Conservation (phyloP, 2,888 invertebrate species). For the Portevinia maculata region DNA sequence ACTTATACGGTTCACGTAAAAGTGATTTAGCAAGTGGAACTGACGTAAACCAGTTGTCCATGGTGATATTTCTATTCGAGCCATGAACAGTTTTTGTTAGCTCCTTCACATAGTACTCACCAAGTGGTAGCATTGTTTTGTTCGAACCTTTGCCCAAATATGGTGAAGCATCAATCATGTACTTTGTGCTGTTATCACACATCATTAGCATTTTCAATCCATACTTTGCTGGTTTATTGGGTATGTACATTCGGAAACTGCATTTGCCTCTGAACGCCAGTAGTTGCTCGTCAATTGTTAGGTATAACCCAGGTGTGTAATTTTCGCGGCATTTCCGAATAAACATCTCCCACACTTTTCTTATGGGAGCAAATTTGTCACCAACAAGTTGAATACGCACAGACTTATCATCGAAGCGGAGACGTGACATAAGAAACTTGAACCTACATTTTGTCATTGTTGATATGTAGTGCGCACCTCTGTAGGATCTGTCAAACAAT, state of each 20-base stretch:
- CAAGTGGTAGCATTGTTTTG: slow-evolving; percentile 45
- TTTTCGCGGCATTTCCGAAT: slow-evolving; percentile 37
- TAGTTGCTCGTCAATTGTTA: too few relatives aligned
- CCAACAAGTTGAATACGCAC: slow-evolving; percentile 5
- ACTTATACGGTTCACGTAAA: slow-evolving; percentile 76
- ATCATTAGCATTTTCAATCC: slow-evolving; percentile 58
- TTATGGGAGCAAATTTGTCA: slow-evolving; percentile 23
- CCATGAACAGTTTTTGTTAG: slow-evolving; percentile 61
- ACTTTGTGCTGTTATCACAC: slow-evolving; percentile 54
- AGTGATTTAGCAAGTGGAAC: slow-evolving; percentile 76
- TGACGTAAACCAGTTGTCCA: slow-evolving; percentile 80
- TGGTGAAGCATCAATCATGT: slow-evolving; percentile 58
- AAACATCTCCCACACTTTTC: slow-evolving; percentile 36
- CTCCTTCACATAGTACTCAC: slow-evolving; percentile 58
- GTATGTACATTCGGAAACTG: slow-evolving; percentile 42
- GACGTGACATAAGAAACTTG: too few relatives aligned
- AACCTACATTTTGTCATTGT: too few relatives aligned
- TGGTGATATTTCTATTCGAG: slow-evolving; percentile 63
- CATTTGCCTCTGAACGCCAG: slow-evolving; percentile 58
- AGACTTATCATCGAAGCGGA: too few relatives aligned
- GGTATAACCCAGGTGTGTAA: too few relatives aligned
- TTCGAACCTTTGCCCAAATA: slow-evolving; percentile 56
- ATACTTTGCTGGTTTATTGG: slow-evolving; percentile 52
- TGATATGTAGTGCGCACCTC: too few relatives aligned
- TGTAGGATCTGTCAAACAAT: too few relatives aligned